A percentile compares a stretch with the other conserved stretches of the same genome.
These are phyloP conservation scores for Haemorhous mexicanus DNA, from an alignment of 2,113 vertebrate species.

Conservation along the genomic window DNA sequence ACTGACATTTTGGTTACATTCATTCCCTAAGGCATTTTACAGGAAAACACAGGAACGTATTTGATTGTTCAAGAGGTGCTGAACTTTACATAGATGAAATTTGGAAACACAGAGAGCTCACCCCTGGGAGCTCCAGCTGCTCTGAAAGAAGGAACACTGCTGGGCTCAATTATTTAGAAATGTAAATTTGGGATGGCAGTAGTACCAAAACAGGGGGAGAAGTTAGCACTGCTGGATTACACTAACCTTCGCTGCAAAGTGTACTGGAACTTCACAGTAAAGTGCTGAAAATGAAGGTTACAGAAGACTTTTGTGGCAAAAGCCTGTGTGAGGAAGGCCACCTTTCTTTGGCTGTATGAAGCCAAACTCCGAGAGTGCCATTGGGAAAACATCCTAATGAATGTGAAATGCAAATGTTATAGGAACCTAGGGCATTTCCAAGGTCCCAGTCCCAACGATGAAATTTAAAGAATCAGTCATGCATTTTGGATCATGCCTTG, in stretches of 20 bases:
- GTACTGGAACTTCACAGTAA: not conserved
- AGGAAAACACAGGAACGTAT: not conserved
- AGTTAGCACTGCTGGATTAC: not conserved
- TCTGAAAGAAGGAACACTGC: not conserved
- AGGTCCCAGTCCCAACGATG: not conserved
- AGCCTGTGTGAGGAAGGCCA: not conserved
- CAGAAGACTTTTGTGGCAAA: not conserved
- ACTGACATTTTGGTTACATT: constrained; percentile 28
- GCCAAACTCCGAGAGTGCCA: accelerated
- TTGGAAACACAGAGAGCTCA: constrained; percentile 11
- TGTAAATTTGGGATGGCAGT: not conserved
- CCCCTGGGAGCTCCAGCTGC: not conserved
- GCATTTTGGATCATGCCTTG: not conserved
- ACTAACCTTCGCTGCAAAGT: not conserved
- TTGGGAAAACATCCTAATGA: not conserved
- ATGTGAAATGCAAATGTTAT: not conserved
- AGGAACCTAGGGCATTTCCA: not conserved
- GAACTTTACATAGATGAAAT: constrained; percentile 45
- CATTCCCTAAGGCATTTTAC: constrained; percentile 5
- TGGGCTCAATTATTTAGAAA: not conserved
- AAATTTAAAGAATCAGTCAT: not conserved
- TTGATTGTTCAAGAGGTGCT: constrained; percentile 17
- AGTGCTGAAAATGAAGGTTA: not conserved
- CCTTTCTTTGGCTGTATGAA: not conserved
- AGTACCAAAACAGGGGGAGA: not conserved